phyloP scores from a whole-genome alignment of 2,113 vertebrate genomes.

The Odobenus rosmarus region DNA sequence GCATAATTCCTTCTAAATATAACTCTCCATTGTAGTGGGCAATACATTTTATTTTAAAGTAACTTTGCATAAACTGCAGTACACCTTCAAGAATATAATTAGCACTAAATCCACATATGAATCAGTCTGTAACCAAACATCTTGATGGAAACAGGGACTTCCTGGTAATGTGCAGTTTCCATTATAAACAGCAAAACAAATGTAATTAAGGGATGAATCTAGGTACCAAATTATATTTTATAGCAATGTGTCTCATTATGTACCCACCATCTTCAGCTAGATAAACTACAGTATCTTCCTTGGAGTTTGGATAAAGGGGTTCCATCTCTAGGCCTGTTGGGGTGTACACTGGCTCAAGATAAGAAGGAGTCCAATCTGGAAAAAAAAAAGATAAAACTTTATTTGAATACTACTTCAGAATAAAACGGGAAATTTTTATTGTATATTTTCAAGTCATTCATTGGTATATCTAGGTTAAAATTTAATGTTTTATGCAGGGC shows the following conservation, averaged over 20 bases:
- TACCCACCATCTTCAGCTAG: constrained; percentile 82
- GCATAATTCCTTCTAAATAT: constrained; percentile 7
- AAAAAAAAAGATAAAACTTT: background rate
- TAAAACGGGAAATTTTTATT: constrained; percentile 15
- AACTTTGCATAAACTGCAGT: background rate
- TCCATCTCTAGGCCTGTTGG: constrained; percentile 76
- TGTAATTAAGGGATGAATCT: background rate
- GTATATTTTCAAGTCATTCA: constrained; percentile 10
- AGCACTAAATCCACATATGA: background rate
- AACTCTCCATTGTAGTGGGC: constrained; percentile 1
- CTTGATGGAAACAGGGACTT: background rate
- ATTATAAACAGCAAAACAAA: constrained; percentile 40
- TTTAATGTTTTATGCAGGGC: background rate
- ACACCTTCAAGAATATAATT: constrained; percentile 4
- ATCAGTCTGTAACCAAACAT: constrained; percentile 10
- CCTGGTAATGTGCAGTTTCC: background rate
- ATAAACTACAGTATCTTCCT: constrained; percentile 83
- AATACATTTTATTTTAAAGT: background rate
- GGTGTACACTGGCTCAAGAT: constrained; percentile 82
- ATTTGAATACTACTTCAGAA: constrained; percentile 40
- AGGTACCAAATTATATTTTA: constrained; percentile 43
- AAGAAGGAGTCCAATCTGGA: constrained; percentile 82
- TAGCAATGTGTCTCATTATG: constrained; percentile 42
- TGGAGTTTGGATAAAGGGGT: constrained; percentile 59
- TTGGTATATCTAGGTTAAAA: background rate